These are phyloP conservation scores for Salpingus planirostris DNA, from an alignment of 2,888 invertebrate species.

Conservation along the genomic window DNA sequence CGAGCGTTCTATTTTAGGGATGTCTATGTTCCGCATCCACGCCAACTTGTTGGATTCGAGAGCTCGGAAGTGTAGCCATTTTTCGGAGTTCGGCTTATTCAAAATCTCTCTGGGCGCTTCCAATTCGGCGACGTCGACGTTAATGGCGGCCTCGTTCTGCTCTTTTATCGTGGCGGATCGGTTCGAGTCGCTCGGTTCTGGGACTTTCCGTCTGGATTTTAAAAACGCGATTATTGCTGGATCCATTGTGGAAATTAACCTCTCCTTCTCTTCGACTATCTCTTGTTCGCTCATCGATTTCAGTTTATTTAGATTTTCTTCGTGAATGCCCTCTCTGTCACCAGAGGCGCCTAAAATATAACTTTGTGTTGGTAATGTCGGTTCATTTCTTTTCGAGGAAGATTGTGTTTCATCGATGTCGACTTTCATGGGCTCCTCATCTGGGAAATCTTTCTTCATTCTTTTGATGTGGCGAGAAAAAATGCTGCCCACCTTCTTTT, in stretches of 20 bases:
- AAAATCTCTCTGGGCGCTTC: conserved; percentile 48
- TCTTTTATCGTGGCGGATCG: conserved; percentile 33
- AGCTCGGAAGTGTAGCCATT: conserved; percentile 81
- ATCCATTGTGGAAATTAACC: conserved; percentile 55
- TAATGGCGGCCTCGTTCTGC: conserved; percentile 31
- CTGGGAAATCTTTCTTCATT: conserved; percentile 3
- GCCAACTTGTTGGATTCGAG: conserved; percentile 78
- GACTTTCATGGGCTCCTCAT: too few species aligned
- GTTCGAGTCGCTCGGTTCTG: conserved; percentile 7
- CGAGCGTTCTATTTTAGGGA: conserved; percentile 46
- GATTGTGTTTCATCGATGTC: conserved; percentile 28
- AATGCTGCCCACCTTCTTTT: conserved; percentile 40
- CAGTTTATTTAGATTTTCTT: conserved; percentile 61
- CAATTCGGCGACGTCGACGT: conserved; percentile 38
- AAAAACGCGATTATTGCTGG: conserved; percentile 61
- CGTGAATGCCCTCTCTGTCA: conserved; percentile 56
- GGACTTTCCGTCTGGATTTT: conserved; percentile 38
- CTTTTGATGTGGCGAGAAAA: conserved; percentile 45
- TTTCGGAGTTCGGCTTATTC: conserved; percentile 51
- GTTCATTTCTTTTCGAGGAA: conserved; percentile 17
- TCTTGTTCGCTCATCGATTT: conserved; percentile 62
- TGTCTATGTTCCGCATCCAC: conserved; percentile 71
- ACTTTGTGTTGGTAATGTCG: conserved; percentile 28
- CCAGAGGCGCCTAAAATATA: conserved; percentile 42
- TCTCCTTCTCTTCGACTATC: conserved; percentile 63